Conservation (phyloP, 2,797 vertebrate species). For the Glyptemys insculpta region DNA sequence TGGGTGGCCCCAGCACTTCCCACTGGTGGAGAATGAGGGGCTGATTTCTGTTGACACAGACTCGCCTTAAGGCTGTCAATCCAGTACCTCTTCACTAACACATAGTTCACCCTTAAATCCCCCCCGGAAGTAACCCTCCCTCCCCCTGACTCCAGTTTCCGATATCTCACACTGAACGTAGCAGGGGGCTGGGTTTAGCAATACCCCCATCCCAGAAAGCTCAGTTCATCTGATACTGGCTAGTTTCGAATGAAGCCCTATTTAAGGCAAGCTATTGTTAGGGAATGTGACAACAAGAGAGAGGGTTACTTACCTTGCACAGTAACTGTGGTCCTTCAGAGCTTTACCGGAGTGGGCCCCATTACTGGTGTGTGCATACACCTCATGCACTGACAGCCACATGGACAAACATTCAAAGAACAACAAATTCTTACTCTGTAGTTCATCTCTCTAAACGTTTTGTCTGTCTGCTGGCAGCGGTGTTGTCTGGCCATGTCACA, state of each 20-base stretch:
- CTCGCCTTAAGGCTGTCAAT: background rate
- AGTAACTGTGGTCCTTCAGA: background rate
- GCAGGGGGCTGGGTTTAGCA: background rate
- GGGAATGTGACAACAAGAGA: background rate
- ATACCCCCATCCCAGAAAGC: background rate
- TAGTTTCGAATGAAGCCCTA: background rate
- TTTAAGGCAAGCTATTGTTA: background rate
- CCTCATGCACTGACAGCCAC: background rate
- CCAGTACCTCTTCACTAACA: background rate
- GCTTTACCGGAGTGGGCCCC: background rate
- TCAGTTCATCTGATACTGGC: accelerated
- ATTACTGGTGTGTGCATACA: background rate
- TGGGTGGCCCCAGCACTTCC: background rate
- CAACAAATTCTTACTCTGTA: background rate
- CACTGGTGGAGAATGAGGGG: background rate
- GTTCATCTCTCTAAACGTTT: background rate
- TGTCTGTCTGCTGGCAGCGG: background rate
- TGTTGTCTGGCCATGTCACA: background rate
- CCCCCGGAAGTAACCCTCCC: background rate
- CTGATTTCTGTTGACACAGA: slow-evolving; percentile 1
- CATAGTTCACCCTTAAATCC: background rate
- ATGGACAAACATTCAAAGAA: background rate
- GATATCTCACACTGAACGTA: background rate
- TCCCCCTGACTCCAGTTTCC: background rate
- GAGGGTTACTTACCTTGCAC: background rate